These are phyloP conservation scores for Botia almorhae DNA, from an alignment of 2,797 vertebrate genomes.

Conservation along the genomic window DNA sequence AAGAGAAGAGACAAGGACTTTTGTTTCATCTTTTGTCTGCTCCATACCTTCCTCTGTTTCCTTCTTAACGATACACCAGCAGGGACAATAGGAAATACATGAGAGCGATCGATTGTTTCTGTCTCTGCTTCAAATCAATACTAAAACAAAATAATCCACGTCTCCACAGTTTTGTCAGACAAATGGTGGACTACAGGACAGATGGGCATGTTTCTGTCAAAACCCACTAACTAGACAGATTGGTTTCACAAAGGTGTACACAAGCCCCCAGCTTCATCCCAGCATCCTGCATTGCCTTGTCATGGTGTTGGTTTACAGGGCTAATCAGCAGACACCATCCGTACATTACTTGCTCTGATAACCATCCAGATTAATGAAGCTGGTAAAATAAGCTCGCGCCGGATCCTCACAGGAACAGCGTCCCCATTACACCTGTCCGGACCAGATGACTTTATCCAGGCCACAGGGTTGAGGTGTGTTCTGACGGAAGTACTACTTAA, in stretches of 20 bases:
- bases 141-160: neutral
- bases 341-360: neutral
- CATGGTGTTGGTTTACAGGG: neutral
- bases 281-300: neutral
- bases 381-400: slow-evolving; percentile 45
- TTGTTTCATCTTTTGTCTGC: slow-evolving; percentile 23
- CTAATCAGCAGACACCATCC: neutral
- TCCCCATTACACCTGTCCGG: slow-evolving; percentile 33
- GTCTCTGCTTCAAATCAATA: slow-evolving; percentile 21
- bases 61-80: neutral
- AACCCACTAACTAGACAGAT: slow-evolving; percentile 23
- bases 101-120: neutral
- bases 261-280: neutral
- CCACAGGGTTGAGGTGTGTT: neutral
- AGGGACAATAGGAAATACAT: neutral
- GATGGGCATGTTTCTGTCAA: neutral
- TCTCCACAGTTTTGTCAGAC: neutral
- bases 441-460: slow-evolving; percentile 12
- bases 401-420: slow-evolving; percentile 9
- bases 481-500: neutral
- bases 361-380: slow-evolving; percentile 24
- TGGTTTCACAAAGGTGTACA: neutral
- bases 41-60: neutral
- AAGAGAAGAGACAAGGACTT: slow-evolving; percentile 25
- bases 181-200: neutral